These are phyloP conservation scores for Acholoe squamosa DNA, from an alignment of 2,888 invertebrate genomes.

Conservation along the genomic window DNA sequence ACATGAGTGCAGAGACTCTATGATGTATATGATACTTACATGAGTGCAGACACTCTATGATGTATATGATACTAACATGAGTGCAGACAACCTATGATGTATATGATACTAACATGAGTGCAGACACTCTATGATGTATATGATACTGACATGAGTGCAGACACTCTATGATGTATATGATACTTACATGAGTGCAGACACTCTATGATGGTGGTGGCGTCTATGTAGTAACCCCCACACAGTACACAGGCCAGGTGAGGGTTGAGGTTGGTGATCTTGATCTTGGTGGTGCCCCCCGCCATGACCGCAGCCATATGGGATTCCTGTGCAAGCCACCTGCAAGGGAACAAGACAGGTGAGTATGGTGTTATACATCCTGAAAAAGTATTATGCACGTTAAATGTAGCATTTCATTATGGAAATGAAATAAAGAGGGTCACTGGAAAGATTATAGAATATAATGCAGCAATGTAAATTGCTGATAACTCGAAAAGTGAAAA, in stretches of 20 bases:
- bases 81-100: not conserved
- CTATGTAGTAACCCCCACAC: conserved; percentile 63
- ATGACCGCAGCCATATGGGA: conserved; percentile 2
- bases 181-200: not conserved
- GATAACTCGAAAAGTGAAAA: no score
- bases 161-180: no score
- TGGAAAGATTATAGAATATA: not conserved
- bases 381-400: no score
- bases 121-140: not conserved
- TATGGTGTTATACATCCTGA: no score
- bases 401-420: no score
- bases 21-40: no score
- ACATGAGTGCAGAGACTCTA: no score
- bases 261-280: conserved; percentile 61
- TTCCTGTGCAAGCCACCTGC: not conserved
- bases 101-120: not conserved
- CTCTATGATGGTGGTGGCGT: conserved; percentile 64
- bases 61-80: no score
- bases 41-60: no score
- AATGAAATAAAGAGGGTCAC: no score
- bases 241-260: conserved; percentile 61
- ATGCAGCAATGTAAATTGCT: no score
- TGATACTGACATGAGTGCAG: no score
- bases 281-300: conserved; percentile 51
- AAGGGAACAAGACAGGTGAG: not conserved